Conservation (phyloP, 1,140 invertebrate genomes). For the Philaenus spumarius region DNA sequence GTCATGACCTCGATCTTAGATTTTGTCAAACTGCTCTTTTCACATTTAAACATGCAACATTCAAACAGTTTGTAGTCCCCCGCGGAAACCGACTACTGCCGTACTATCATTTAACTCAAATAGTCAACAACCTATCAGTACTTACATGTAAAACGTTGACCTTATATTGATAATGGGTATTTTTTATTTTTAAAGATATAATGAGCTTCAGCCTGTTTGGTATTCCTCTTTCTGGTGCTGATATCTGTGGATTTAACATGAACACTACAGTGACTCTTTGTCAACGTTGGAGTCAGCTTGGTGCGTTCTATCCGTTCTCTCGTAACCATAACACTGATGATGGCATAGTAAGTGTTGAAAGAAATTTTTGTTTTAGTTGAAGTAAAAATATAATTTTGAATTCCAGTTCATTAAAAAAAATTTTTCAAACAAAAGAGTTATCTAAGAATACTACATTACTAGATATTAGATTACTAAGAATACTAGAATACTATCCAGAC, state of each 20-base stretch:
- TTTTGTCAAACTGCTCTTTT: too few relatives aligned
- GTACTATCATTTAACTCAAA: too few relatives aligned
- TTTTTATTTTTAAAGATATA: slow-evolving; percentile 49
- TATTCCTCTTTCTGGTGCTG: slow-evolving; percentile 77
- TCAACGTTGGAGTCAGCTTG: slow-evolving; percentile 73
- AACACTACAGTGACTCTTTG: slow-evolving; percentile 68
- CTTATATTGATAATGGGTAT: too few relatives aligned
- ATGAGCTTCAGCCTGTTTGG: slow-evolving; percentile 78
- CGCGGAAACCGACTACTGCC: too few relatives aligned
- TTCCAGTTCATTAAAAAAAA: neutral
- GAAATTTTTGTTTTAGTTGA: slow-evolving; percentile 12
- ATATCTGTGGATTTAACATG: slow-evolving; percentile 83
- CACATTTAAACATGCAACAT: too few relatives aligned
- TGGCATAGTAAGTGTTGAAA: slow-evolving; percentile 50
- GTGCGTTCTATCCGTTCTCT: slow-evolving; percentile 82
- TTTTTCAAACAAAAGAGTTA: neutral
- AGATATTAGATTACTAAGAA: neutral
- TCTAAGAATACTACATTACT: neutral
- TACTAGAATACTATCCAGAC: neutral
- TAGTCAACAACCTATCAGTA: too few relatives aligned
- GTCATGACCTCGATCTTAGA: too few relatives aligned
- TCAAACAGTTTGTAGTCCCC: too few relatives aligned
- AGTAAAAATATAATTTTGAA: neutral
- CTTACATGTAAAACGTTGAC: too few relatives aligned
- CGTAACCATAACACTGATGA: slow-evolving; percentile 77